A percentile compares a stretch with the other conserved stretches of the same genome.
Evolutionary conservation across 2,113 vertebrate species (phyloP).

Genomic region (Pterocles gutturalis): DNA sequence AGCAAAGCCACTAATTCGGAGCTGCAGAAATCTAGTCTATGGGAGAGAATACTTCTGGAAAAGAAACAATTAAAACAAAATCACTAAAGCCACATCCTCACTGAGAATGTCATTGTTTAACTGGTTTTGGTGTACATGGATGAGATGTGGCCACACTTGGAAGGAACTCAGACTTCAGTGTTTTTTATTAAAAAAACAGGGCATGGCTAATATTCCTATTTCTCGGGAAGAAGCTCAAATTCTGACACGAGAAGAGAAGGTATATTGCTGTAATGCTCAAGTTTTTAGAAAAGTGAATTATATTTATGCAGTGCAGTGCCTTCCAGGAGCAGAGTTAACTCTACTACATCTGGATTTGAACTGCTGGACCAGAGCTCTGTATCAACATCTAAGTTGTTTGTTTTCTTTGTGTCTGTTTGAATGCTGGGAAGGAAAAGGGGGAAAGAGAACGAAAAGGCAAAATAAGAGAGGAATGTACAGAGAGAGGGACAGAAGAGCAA

Average conservation of each 20-base stretch:
- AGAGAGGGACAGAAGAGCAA: background rate
- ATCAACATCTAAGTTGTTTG: background rate
- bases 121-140: constrained; percentile 1
- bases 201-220: background rate
- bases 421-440: background rate
- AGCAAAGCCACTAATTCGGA: constrained; percentile 36
- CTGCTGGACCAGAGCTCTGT: background rate
- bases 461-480: background rate
- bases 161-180: background rate
- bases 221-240: background rate
- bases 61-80: constrained; percentile 57
- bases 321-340: background rate
- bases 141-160: background rate
- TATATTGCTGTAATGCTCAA: background rate
- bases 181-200: background rate
- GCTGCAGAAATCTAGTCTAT: constrained; percentile 32
- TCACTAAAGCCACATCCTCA: constrained; percentile 59
- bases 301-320: background rate
- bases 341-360: background rate
- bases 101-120: constrained; percentile 45
- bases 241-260: background rate
- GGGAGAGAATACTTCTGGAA: constrained; percentile 53
- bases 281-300: background rate
- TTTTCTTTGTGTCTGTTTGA: background rate
- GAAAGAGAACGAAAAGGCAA: background rate